Evolutionary conservation across 2,113 vertebrate species (phyloP).

Genomic region (Herpetotheres cachinnans): DNA sequence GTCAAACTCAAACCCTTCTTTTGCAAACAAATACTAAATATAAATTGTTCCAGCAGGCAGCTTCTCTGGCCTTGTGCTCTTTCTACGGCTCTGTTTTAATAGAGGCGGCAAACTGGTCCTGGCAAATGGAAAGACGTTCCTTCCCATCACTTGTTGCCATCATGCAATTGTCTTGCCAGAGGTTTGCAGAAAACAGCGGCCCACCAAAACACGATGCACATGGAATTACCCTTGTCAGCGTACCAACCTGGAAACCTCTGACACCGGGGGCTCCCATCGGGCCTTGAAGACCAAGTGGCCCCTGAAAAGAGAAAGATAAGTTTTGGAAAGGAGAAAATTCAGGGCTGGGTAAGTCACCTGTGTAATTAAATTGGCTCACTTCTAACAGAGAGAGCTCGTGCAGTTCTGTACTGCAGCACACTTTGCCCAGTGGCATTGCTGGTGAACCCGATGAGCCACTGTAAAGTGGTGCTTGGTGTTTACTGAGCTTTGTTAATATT

Average conservation of each 20-base stretch:
- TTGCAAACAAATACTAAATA: background rate
- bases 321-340: background rate
- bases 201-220: accelerated
- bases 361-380: accelerated
- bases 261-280: slow-evolving; percentile 81
- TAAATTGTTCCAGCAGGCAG: background rate
- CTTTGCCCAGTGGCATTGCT: background rate
- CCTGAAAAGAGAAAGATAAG: slow-evolving; percentile 71
- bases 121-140: background rate
- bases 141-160: background rate
- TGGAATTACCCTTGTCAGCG: accelerated
- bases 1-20: background rate
- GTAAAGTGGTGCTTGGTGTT: background rate
- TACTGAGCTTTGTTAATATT: background rate
- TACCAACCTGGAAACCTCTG: slow-evolving; percentile 89
- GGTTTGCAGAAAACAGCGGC: background rate
- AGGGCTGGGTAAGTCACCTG: background rate
- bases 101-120: background rate
- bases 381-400: accelerated
- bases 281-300: slow-evolving; percentile 83
- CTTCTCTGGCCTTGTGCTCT: background rate
- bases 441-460: background rate
- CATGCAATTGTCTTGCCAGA: background rate
- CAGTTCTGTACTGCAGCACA: accelerated
- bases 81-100: accelerated